Conservation (phyloP, 1,140 invertebrate species). For the Rhynchophorus ferrugineus region DNA sequence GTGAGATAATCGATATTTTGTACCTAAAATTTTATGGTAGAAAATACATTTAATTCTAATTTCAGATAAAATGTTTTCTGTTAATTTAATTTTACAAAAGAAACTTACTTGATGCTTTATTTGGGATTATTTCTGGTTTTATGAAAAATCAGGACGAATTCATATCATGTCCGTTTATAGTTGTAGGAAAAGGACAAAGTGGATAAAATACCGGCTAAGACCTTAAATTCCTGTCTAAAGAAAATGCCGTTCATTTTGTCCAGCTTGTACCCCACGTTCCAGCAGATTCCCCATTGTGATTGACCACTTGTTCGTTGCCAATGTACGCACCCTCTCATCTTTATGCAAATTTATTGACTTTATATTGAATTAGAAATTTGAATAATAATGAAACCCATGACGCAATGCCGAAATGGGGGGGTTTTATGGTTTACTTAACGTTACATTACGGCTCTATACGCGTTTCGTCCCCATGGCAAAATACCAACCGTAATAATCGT, state of each 20-base stretch:
- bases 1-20: too few species aligned
- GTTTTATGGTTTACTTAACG: conserved; percentile 26
- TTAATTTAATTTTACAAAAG: too few species aligned
- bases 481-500: background rate
- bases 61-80: too few species aligned
- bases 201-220: background rate
- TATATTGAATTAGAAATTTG: conserved; percentile 39
- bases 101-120: too few species aligned
- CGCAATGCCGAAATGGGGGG: conserved; percentile 26
- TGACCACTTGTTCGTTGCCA: conserved; percentile 30
- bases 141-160: too few species aligned
- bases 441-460: background rate
- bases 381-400: conserved; percentile 34
- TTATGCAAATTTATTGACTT: conserved; percentile 37
- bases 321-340: conserved; percentile 25
- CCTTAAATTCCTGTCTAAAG: background rate
- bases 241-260: background rate
- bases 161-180: too few species aligned
- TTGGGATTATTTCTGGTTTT: too few species aligned
- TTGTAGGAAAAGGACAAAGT: too few species aligned
- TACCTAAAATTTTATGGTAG: too few species aligned
- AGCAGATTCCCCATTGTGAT: conserved; percentile 12
- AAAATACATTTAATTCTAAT: too few species aligned
- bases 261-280: background rate
- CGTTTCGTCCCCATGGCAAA: background rate